phyloP scores from a whole-genome alignment of 1,140 invertebrate species.

The Harpegnathos saltator region DNA sequence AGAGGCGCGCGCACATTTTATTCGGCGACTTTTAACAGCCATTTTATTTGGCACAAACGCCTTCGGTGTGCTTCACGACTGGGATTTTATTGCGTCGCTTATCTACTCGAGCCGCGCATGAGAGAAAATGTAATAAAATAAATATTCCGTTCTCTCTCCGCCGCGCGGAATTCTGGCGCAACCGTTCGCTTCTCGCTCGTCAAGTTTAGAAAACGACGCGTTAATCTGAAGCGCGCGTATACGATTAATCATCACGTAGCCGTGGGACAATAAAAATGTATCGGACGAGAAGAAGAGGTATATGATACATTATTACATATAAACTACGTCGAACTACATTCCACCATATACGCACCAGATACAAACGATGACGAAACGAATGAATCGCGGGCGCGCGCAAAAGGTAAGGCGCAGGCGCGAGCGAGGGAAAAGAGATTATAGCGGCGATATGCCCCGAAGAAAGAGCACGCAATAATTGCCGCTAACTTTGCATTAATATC shows the following conservation, averaged over 20 bases:
- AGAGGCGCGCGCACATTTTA: background rate
- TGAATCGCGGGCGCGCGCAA: background rate
- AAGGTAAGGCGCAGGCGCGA: background rate
- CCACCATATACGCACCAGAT: too few relatives aligned
- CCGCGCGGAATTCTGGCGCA: background rate
- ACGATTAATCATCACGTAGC: too few relatives aligned
- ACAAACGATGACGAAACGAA: background rate
- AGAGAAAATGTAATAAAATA: slow-evolving; percentile 19
- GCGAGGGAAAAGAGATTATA: slow-evolving; percentile 41
- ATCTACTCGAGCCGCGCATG: background rate
- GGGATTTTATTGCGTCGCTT: slow-evolving; percentile 15
- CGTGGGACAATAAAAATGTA: too few relatives aligned
- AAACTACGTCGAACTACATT: too few relatives aligned
- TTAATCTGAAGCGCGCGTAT: too few relatives aligned
- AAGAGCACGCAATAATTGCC: slow-evolving; percentile 56
- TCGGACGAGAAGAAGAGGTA: too few relatives aligned
- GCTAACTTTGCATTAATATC: slow-evolving; percentile 60
- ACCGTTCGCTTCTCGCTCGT: background rate
- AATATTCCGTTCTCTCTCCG: slow-evolving; percentile 14
- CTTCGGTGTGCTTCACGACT: background rate
- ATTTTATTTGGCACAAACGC: background rate
- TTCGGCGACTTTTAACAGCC: slow-evolving; percentile 1
- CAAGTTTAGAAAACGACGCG: too few relatives aligned
- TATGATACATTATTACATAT: too few relatives aligned
- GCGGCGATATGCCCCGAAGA: slow-evolving; percentile 49